Percentiles rank a stretch among this genome's conserved stretches.
These are phyloP conservation scores for Ariolimax columbianus DNA, from an alignment of 2,888 invertebrate species.

Conservation along the genomic window DNA sequence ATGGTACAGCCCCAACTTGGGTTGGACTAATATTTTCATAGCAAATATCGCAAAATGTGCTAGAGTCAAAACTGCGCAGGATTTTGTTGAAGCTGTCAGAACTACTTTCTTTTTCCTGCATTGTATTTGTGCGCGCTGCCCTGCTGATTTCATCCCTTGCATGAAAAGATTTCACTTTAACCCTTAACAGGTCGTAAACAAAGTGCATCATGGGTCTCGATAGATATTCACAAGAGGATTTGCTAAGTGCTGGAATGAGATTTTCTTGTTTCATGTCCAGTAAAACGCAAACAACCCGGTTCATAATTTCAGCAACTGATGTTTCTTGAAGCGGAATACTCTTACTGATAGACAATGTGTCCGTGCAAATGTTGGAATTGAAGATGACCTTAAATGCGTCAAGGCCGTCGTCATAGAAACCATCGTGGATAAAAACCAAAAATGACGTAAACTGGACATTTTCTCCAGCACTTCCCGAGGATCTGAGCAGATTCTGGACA, in stretches of 20 bases:
- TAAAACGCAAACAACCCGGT: slow-evolving; percentile 16
- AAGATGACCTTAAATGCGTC: slow-evolving; percentile 49
- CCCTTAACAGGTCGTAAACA: neutral
- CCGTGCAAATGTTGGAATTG: slow-evolving; percentile 44
- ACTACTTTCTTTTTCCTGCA: slow-evolving; percentile 12
- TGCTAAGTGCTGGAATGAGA: neutral
- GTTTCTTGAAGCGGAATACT: slow-evolving; percentile 20
- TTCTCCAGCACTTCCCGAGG: neutral
- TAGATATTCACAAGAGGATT: neutral
- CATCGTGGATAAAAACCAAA: slow-evolving; percentile 49
- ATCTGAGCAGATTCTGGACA: slow-evolving; percentile 23
- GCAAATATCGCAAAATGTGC: slow-evolving; percentile 54
- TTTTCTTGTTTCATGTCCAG: slow-evolving; percentile 30
- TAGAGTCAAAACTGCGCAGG: slow-evolving; percentile 7
- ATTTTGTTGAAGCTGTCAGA: neutral
- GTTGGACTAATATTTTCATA: slow-evolving; percentile 53
- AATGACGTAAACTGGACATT: slow-evolving; percentile 37
- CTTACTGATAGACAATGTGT: slow-evolving; percentile 17
- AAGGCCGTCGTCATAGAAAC: slow-evolving; percentile 46
- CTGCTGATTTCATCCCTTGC: slow-evolving; percentile 8
- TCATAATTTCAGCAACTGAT: slow-evolving; percentile 41
- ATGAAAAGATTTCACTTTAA: slow-evolving; percentile 23
- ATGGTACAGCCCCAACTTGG: slow-evolving; percentile 1
- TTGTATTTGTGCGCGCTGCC: neutral
- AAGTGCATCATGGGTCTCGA: neutral